Evolutionary conservation across 2,113 vertebrate species (phyloP).

Genomic region (Syrmaticus mikado): DNA sequence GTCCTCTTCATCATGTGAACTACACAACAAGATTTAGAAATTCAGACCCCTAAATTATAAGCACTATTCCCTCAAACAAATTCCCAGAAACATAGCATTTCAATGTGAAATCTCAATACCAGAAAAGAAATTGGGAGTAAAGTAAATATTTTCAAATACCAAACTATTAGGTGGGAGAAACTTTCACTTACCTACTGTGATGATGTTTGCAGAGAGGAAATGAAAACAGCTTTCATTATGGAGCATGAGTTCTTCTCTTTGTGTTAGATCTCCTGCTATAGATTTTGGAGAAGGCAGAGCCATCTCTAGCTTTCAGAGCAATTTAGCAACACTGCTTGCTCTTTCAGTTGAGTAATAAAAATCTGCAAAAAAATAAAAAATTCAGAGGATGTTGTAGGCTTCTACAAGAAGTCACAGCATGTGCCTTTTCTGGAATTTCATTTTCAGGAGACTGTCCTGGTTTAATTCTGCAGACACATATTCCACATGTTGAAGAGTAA

Average conservation of each 20-base stretch:
- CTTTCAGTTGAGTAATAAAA: background rate
- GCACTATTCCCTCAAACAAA: background rate
- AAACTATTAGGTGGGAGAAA: background rate
- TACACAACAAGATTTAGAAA: background rate
- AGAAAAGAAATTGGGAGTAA: background rate
- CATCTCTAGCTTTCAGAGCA: slow-evolving; percentile 6
- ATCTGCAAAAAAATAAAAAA: background rate
- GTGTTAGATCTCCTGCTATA: slow-evolving; percentile 8
- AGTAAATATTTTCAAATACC: background rate
- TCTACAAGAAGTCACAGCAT: background rate
- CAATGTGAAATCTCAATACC: background rate
- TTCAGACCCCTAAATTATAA: background rate
- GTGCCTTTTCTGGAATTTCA: background rate
- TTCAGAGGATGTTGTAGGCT: background rate
- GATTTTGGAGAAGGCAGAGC: slow-evolving; percentile 26
- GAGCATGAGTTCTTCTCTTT: background rate
- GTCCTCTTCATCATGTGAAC: background rate
- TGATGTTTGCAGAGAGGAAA: slow-evolving; percentile 62
- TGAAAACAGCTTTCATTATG: background rate
- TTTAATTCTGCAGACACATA: background rate
- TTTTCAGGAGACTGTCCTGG: background rate
- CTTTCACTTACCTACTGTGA: slow-evolving; percentile 55
- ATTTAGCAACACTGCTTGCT: background rate
- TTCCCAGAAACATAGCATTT: background rate
- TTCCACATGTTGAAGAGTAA: background rate